A percentile compares a stretch with the other conserved stretches of the same genome.
These are phyloP conservation scores for Drosophila demipolita DNA, from an alignment of 2,888 invertebrate genomes.

Conservation along the genomic window DNA sequence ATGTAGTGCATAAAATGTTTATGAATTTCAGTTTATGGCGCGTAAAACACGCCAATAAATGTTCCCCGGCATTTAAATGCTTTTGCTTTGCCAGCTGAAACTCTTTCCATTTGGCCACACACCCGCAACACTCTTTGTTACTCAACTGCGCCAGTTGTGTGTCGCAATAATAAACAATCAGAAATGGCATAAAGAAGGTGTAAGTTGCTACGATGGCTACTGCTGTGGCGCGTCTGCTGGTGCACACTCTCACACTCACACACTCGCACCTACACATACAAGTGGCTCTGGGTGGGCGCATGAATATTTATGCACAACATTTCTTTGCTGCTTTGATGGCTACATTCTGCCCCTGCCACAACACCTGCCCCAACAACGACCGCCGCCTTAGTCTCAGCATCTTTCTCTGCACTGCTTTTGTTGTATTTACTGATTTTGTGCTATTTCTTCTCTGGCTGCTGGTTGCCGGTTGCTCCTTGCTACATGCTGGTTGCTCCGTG, in stretches of 20 bases:
- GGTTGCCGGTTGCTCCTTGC: too few relatives aligned
- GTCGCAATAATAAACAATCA: conserved; percentile 82
- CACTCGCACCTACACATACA: conserved; percentile 8
- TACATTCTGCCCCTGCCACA: conserved; percentile 1
- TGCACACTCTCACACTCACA: conserved; percentile 9
- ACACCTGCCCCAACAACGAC: too few relatives aligned
- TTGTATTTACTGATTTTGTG: conserved; percentile 43
- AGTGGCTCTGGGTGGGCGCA: conserved; percentile 41
- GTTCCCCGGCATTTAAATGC: conserved; percentile 76
- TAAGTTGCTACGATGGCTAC: conserved; percentile 40
- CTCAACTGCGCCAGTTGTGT: conserved; percentile 19
- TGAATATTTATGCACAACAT: conserved; percentile 71
- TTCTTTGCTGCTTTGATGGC: conserved; percentile 40
- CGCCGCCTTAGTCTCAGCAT: not conserved
- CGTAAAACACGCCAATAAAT: conserved; percentile 82
- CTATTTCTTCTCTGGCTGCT: conserved; percentile 32
- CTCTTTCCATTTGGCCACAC: conserved; percentile 20
- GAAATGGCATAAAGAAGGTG: conserved; percentile 75
- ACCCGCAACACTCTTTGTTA: not conserved
- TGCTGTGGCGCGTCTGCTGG: not conserved
- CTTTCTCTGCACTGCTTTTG: conserved; percentile 36
- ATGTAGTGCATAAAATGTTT: conserved; percentile 82
- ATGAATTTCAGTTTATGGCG: conserved; percentile 82
- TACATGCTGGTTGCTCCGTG: too few relatives aligned
- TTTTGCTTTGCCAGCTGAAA: conserved; percentile 51